Base-by-base conservation (phyloP, 2,888 invertebrate genomes). In the Acleris sparsana region DNA sequence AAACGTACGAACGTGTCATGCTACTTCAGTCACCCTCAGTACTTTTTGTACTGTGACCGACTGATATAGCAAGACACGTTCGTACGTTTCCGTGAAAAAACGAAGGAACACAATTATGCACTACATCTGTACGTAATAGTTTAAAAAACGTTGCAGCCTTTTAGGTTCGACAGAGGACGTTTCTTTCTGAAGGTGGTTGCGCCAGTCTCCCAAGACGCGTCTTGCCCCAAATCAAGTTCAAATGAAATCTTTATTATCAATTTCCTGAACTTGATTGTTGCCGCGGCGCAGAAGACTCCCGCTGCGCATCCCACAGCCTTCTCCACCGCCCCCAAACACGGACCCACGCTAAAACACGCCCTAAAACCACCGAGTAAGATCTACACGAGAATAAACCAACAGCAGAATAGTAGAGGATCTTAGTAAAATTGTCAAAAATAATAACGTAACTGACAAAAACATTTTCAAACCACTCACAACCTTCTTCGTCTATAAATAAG, bases 221-320 rank as follows among this genome's bases (percentile, higher is more conserved):
- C 11, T 18, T 18, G 49, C 49, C 17, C 49, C 49, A 18, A 18
- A 18, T 33, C 39, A 53, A 18, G 13, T 53, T 39, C 53, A 53
- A 39, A 53, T 39, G 39, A 53, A 53, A 20, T 18, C 20, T 33
- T 53, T 53, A 53, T 53, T 39, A 39, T 53, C 53, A 53, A 53
- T 53, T 53, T 39, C 53, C 53, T 18, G 53, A 29, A 51, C 13
- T 2, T 29, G 53, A 29, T 53, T 17, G n/a, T 53, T 53, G 53
- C 53, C 16, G 17, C 49, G 11, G 3, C 3, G 9, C 17, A 7
- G 7, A 1, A 11, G 18, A 2, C 39, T 16, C 53, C 53, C 53
- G 53, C 53, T 11, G 39, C 53, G 39, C 53, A 5, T n/a, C 52
- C 16, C 52, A 6, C 52, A 5, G 4, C 29, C 25, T 3, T 9